These are phyloP conservation scores for Drosophila antonietae DNA, from an alignment of 2,888 invertebrate species.

Conservation along the genomic window DNA sequence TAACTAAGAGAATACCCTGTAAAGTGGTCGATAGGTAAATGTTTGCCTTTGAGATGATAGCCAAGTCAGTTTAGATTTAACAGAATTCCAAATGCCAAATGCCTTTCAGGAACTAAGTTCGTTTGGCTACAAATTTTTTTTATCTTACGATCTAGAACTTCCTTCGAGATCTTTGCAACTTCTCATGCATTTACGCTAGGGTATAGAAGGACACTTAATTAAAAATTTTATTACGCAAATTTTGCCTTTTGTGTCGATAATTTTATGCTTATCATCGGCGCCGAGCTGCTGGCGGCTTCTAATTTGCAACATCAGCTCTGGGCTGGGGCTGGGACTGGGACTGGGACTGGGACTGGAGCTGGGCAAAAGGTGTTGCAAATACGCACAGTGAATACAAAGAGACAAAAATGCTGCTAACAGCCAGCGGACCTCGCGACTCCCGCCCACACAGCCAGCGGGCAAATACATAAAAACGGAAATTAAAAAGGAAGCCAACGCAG, in stretches of 20 bases:
- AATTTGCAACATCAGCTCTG: conserved; percentile 75
- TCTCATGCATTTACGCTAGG: not conserved
- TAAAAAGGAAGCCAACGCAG: conserved; percentile 76
- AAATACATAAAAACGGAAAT: conserved; percentile 73
- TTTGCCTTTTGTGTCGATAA: conserved; percentile 77
- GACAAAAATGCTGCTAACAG: conserved; percentile 15
- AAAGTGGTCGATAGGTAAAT: not conserved
- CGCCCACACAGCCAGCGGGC: conserved; percentile 16
- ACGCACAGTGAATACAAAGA: conserved; percentile 41
- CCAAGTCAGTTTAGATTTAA: no score
- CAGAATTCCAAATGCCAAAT: not conserved
- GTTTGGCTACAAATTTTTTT: not conserved
- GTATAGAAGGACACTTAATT: conserved; percentile 65
- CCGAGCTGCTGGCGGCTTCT: conserved; percentile 51
- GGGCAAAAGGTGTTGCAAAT: conserved; percentile 39
- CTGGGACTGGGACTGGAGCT: conserved; percentile 17
- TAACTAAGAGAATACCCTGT: conserved; percentile 3
- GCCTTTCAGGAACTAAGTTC: not conserved
- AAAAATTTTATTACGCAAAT: conserved; percentile 77
- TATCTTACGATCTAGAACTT: not conserved
- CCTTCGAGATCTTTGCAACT: no score
- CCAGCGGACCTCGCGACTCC: not conserved
- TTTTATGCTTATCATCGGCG: conserved; percentile 76
- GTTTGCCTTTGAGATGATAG: not conserved
- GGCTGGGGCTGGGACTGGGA: conserved; percentile 6